A percentile compares a stretch with the other conserved stretches of the same genome.
Evolutionary conservation across 1,140 invertebrate species (phyloP).

Genomic region (Penaeus vannamei): DNA sequence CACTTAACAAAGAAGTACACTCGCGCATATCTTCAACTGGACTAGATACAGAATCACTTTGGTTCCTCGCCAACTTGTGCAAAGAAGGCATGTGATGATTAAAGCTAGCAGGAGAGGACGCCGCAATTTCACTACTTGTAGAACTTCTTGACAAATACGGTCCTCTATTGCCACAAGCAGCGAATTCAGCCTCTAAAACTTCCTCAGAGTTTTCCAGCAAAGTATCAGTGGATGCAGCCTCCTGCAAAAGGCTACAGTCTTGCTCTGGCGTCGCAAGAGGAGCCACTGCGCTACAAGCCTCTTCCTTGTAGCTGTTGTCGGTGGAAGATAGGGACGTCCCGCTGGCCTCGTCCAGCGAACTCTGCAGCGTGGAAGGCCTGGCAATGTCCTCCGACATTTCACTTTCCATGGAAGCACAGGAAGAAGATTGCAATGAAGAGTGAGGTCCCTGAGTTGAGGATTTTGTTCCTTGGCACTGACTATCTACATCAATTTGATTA

Average conservation of each 20-base stretch:
- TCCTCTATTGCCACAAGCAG: constrained; percentile 74
- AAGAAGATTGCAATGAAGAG: constrained; percentile 64
- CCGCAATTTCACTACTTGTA: constrained; percentile 22
- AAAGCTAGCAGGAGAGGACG: constrained; percentile 44
- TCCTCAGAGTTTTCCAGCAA: constrained; percentile 46
- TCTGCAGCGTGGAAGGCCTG: constrained; percentile 25
- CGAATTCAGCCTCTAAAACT: constrained; percentile 70
- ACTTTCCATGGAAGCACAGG: constrained; percentile 58
- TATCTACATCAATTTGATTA: constrained; percentile 59
- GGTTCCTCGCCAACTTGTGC: constrained; percentile 45
- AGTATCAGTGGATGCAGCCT: constrained; percentile 57
- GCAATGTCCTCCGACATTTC: constrained; percentile 66
- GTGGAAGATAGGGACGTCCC: neutral
- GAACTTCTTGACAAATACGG: constrained; percentile 71
- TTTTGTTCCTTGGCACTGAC: constrained; percentile 55
- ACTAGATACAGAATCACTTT: constrained; percentile 65
- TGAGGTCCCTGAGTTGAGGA: constrained; percentile 59
- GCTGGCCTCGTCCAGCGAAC: constrained; percentile 33
- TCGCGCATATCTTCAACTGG: constrained; percentile 44
- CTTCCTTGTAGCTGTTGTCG: constrained; percentile 66
- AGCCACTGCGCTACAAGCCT: constrained; percentile 69
- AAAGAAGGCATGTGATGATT: constrained; percentile 42
- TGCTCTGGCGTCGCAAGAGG: constrained; percentile 78
- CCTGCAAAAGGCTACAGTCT: constrained; percentile 70
- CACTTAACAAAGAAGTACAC: constrained; percentile 42